Evolutionary conservation across 1,140 invertebrate genomes (phyloP).

Genomic region (Pogonus chalceus): DNA sequence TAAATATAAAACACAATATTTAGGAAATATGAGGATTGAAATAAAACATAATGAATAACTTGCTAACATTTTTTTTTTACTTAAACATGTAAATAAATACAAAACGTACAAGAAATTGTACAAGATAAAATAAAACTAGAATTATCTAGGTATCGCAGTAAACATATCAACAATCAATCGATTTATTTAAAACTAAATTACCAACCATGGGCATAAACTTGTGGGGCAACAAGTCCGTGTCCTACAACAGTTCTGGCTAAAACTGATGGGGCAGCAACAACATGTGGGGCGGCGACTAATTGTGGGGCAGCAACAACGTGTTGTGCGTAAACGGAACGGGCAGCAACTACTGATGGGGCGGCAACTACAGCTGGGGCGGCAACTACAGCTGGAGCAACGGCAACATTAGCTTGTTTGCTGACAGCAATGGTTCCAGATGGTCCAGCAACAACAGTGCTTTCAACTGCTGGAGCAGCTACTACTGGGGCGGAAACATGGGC

Average conservation of each 20-base stretch:
- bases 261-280: not conserved
- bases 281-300: not conserved
- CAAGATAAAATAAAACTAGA: too few relatives aligned
- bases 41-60: too few relatives aligned
- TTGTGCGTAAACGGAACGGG: not conserved
- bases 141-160: too few relatives aligned
- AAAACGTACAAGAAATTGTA: too few relatives aligned
- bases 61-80: too few relatives aligned
- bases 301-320: not conserved
- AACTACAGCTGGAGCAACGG: not conserved
- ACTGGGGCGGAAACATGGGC: not conserved
- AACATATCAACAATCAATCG: too few relatives aligned
- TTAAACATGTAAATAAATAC: too few relatives aligned
- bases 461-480: not conserved
- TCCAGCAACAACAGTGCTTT: conserved; percentile 1
- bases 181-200: not conserved
- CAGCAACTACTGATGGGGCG: not conserved
- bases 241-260: not conserved
- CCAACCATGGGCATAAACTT: not conserved
- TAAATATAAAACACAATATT: too few relatives aligned
- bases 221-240: not conserved
- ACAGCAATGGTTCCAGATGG: not conserved
- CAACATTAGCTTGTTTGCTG: not conserved
- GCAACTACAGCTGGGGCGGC: not conserved
- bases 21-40: too few relatives aligned